Evolutionary conservation across 2,113 vertebrate genomes (phyloP).

Genomic region (Sinosuthora webbiana): DNA sequence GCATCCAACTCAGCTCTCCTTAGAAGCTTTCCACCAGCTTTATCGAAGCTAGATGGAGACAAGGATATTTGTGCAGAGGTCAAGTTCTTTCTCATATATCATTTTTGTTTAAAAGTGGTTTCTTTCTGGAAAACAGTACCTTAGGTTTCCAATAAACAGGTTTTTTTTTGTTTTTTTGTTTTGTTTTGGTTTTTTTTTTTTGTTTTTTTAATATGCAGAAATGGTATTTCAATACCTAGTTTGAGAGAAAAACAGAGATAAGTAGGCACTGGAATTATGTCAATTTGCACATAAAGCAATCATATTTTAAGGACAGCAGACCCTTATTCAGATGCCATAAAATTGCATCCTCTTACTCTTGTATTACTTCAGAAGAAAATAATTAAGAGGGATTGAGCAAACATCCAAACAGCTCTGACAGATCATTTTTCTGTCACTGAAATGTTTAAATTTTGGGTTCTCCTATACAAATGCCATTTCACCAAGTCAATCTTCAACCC

Average conservation of each 20-base stretch:
- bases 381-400: background rate
- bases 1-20: background rate
- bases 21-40: background rate
- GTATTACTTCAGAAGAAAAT: background rate
- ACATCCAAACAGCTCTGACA: background rate
- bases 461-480: background rate
- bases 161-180: too few species aligned
- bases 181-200: too few species aligned
- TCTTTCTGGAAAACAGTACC: background rate
- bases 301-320: background rate
- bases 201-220: background rate
- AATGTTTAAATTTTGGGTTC: background rate
- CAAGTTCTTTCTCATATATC: constrained; percentile 1
- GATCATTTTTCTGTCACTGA: background rate
- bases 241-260: background rate
- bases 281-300: background rate
- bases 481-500: background rate
- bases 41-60: background rate
- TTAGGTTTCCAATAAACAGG: background rate
- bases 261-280: background rate
- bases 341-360: background rate
- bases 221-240: background rate
- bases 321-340: background rate
- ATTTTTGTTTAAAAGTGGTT: background rate
- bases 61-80: constrained; percentile 20